Evolutionary conservation across 2,797 vertebrate species (phyloP).

Genomic region (Enteromius radiatus): DNA sequence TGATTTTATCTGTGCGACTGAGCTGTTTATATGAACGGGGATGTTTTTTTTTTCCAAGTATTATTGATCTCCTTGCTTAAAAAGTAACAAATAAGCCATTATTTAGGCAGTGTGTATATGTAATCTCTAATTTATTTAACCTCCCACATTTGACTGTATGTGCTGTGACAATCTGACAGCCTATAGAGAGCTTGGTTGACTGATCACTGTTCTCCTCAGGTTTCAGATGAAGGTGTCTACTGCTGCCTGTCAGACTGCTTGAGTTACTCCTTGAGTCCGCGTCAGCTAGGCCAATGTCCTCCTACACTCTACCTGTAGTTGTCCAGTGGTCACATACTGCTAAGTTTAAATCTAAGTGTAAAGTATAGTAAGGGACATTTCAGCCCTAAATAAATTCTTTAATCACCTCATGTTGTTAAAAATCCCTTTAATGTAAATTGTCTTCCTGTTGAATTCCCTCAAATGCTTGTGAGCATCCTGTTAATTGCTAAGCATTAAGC

Average conservation of each 20-base stretch:
- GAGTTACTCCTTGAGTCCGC: conserved; percentile 66
- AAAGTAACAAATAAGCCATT: not conserved
- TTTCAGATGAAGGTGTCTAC: conserved; percentile 68
- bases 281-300: conserved; percentile 20
- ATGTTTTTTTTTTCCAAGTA: not conserved
- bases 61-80: not conserved
- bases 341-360: conserved; percentile 2
- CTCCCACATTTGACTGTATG: conserved; percentile 5
- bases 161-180: conserved; percentile 21
- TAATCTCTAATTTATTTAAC: not conserved
- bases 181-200: conserved; percentile 56
- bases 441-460: not conserved
- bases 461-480: conserved; percentile 44
- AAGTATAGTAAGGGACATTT: not conserved
- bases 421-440: not conserved
- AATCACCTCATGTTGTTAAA: not conserved
- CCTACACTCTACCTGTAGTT: conserved; percentile 34
- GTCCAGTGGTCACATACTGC: conserved; percentile 26
- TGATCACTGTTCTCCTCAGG: conserved; percentile 69
- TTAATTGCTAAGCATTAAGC: conserved; percentile 10
- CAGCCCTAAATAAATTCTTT: not conserved
- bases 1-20: not conserved
- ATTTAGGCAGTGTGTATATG: not conserved
- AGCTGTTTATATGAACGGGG: not conserved
- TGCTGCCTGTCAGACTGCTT: conserved; percentile 67